These are phyloP conservation scores for Heliconius himera DNA, from an alignment of 1,140 invertebrate genomes.

Conservation along the genomic window DNA sequence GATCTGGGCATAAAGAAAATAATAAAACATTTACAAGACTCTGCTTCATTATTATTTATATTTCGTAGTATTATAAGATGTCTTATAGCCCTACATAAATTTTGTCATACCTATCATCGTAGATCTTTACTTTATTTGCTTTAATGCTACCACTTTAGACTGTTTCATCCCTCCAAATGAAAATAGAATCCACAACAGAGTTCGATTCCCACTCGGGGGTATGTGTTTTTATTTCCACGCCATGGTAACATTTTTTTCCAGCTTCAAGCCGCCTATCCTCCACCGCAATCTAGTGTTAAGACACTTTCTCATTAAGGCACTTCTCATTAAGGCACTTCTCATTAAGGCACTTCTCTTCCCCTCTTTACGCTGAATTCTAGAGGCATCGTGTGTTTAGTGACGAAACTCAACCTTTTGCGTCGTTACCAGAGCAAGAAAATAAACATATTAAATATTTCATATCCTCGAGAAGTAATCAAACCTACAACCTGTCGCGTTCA, in stretches of 20 bases:
- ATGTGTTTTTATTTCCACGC: no score
- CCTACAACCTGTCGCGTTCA: not conserved
- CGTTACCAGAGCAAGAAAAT: not conserved
- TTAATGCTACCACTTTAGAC: not conserved
- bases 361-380: no score
- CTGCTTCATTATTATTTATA: conserved; percentile 6
- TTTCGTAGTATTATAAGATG: not conserved
- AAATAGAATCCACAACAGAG: no score
- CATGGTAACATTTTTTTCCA: no score
- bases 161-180: no score
- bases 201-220: no score
- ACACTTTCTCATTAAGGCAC: not conserved
- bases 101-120: not conserved
- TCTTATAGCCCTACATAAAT: not conserved
- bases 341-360: no score
- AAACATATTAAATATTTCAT: not conserved
- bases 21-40: conserved; percentile 17
- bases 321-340: no score
- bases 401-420: not conserved
- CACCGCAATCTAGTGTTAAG: not conserved
- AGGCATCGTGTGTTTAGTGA: not conserved
- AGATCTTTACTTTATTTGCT: not conserved
- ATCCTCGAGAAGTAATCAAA: not conserved
- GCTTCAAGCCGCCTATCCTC: no score
- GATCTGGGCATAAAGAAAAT: conserved; percentile 9